Evolutionary conservation across 2,888 invertebrate genomes (phyloP), one percentile per base, ranked within the genome.

Genomic region (Cataglyphis albicans): DNA sequence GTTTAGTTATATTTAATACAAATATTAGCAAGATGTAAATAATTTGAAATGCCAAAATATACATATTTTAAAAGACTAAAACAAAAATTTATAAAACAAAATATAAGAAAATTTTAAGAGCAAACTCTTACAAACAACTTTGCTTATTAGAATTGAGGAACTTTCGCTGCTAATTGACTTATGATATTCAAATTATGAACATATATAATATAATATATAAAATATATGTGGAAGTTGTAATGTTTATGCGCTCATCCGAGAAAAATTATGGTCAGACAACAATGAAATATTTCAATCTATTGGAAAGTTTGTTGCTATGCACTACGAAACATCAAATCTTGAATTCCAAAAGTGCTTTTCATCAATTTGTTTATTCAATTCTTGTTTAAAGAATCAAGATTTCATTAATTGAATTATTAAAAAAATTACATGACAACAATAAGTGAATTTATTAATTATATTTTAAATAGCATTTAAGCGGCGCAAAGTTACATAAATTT

Each of bases 191-290:
- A 57, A 76, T 29, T 76, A 68, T 29, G 0, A n/a, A 35, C 18
- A 18, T 25, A 48, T 32, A 70, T 25, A 32, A 12, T 41, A 15
- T 18, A 59, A 61, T 72, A 32, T 32, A 3, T 35, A 61, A 80
- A 72, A 80, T 80, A 59, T 80, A 59, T 41, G 44, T 18, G 18
- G 6, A 15, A 10, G 44, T 7, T 55, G n/a, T 32, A 72, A n/a
- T 59, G 7, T 72, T 78, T 80, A n/a, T n/a, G 48, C n/a, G 59
- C 72, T 78, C 44, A 44, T 12, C 48, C 21, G 44, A 70, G 68
- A 78, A 59, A 70, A 70, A 70, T 70, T 78, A 59, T 32, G 44
- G 44, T 25, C 32, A 32, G 70, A 78, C 59, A 78, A 44, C 21
- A 59, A 57, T 57, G 55, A 57, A 76, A 59, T 57, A 41, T 78